Percentiles rank a stretch among this genome's conserved stretches.
Evolutionary conservation across 2,888 invertebrate genomes (phyloP).

Genomic region (Napeogenes inachia): DNA sequence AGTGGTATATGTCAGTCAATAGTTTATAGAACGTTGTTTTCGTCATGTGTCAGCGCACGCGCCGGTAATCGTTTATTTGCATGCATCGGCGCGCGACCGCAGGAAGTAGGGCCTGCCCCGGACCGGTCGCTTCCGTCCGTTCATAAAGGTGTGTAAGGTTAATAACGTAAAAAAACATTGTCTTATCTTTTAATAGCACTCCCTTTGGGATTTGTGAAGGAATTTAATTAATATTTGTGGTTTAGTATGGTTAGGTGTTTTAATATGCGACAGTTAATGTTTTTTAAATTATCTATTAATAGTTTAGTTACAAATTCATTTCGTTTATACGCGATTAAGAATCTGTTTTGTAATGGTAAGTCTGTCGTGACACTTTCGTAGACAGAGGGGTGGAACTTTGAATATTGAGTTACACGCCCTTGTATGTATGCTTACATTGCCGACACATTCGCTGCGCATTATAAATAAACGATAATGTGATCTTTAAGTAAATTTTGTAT

Average conservation of each 20-base stretch:
- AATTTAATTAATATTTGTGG: too few species aligned
- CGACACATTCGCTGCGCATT: background rate
- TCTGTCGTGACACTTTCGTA: background rate
- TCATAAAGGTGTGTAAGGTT: constrained; percentile 35
- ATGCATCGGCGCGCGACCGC: constrained; percentile 68
- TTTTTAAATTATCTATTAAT: too few species aligned
- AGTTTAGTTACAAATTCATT: too few species aligned
- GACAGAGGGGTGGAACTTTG: constrained; percentile 5
- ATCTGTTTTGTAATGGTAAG: background rate
- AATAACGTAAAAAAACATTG: constrained; percentile 16
- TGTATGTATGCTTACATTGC: background rate
- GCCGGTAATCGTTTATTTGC: constrained; percentile 54
- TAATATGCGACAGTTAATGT: too few species aligned
- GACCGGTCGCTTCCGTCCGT: constrained; percentile 64
- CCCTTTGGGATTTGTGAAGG: too few species aligned
- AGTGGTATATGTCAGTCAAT: constrained; percentile 4
- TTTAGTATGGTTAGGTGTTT: too few species aligned
- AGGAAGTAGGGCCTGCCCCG: constrained; percentile 69
- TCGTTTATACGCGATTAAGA: too few species aligned
- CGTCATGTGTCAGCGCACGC: constrained; percentile 46
- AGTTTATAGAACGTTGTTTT: constrained; percentile 30
- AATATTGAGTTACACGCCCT: constrained; percentile 5
- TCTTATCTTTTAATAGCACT: too few species aligned
- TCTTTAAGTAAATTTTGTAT: background rate
- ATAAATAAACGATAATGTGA: background rate